Percentiles rank a stretch among this genome's conserved stretches.
Evolutionary conservation across 2,113 vertebrate genomes (phyloP).

Genomic region (Merops nubicus): DNA sequence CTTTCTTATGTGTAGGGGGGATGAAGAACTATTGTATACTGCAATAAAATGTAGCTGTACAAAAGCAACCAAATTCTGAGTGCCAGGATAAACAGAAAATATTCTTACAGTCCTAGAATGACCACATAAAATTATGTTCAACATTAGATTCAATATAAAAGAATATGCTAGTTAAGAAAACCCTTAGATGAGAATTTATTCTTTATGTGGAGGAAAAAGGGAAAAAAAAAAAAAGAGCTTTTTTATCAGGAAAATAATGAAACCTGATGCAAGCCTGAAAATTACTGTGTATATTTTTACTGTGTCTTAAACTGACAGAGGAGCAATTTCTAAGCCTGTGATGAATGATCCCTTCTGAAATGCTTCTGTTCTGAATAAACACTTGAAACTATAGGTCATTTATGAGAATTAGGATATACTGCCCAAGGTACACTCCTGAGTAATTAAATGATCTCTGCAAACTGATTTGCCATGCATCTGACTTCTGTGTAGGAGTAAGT

Average conservation of each 20-base stretch:
- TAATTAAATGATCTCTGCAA: constrained; percentile 39
- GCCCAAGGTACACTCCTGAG: not conserved
- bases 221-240: not conserved
- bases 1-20: not conserved
- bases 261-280: not conserved
- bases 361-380: constrained; percentile 8
- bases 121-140: not conserved
- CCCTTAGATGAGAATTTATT: not conserved
- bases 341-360: constrained; percentile 1
- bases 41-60: not conserved
- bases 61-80: not conserved
- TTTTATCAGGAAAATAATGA: not conserved
- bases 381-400: constrained; percentile 19
- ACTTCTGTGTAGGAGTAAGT: constrained; percentile 3
- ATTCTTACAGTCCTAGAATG: not conserved
- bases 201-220: not conserved
- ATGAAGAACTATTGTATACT: not conserved
- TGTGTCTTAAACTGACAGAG: not conserved
- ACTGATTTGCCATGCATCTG: not conserved
- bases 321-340: not conserved
- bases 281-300: not conserved
- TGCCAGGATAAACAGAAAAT: not conserved
- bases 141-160: not conserved
- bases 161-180: not conserved
- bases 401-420: constrained; percentile 7